Conservation (phyloP, 2,113 vertebrate genomes). For the Leucopternis melanops region DNA sequence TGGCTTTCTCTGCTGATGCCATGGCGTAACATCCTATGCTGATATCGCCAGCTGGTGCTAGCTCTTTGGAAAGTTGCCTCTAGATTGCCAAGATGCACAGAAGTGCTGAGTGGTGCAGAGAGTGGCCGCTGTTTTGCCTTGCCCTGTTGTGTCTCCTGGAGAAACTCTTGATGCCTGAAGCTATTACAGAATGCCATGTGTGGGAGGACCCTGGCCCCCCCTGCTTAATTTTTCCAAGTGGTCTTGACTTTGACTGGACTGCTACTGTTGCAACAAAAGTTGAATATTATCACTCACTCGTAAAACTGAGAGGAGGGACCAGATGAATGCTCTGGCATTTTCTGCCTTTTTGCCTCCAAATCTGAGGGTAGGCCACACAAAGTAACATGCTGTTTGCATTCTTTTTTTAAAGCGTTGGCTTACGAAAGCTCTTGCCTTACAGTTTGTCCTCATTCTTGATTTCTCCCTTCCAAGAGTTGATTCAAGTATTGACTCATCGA, state of each 20-base stretch:
- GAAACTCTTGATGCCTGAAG: neutral
- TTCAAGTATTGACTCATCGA: neutral
- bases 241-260: neutral
- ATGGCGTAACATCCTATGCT: rapidly evolving
- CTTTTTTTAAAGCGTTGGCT: neutral
- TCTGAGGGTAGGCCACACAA: neutral
- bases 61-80: neutral
- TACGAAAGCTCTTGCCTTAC: neutral
- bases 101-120: rapidly evolving
- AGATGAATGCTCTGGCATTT: neutral
- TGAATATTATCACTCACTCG: neutral
- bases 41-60: neutral
- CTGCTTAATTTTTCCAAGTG: neutral
- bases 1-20: neutral
- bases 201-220: neutral
- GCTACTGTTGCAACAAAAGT: neutral
- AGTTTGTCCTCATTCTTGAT: neutral
- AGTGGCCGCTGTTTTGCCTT: neutral
- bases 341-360: neutral
- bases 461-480: neutral
- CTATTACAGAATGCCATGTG: neutral
- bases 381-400: neutral
- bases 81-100: neutral
- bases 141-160: neutral
- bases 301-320: neutral